Evolutionary conservation across 2,888 invertebrate species (phyloP), one percentile per base, ranked within the genome.

Genomic region (Eudemis profundana): DNA sequence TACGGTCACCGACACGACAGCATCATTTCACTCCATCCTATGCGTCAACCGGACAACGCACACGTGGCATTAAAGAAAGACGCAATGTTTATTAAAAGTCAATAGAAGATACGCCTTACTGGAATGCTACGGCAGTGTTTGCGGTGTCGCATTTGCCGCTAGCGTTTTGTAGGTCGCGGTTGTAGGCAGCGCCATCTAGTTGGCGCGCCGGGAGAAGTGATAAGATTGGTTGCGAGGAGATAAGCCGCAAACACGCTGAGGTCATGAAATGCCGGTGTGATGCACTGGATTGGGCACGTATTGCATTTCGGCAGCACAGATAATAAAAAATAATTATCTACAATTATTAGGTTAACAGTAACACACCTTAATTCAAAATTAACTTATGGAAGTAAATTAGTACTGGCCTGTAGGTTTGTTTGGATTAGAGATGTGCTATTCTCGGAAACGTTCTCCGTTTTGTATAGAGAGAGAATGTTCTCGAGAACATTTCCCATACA

Each of bases 151-250:
- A 60, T 40, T 60, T n/a, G 49, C 60, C 27, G 38, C 59, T 49
- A 44, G 36, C 15, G 51, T 46, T 54, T 56, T 56, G 54, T 42
- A 56, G 47, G 27, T 33, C 61, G 61, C 56, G 66, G 53, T 57
- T 44, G 10, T 44, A 19, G 14, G 38, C 60, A 14, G 54, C 67
- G 67, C 63, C 67, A 63, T 63, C 67, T 67, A 54, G 59, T 17
- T 27, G 14, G 12, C 10, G 5, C 21, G 3, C 29, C 7, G 7
- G 10, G 15, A 8, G 5, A 51, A 57, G 17, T 51, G 57, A 59
- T 59, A 64, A 59, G 44, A 64, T 64, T 51, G 50, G 21, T 51
- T 56, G 50, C 14, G 14, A 27, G 5, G 42, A 23, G 57, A 64
- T 64, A 59, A 64, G 47, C 17, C n/a, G 21, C 14, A 38, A 42